Conservation (phyloP, 2,888 invertebrate species). For the Phortica magna region DNA sequence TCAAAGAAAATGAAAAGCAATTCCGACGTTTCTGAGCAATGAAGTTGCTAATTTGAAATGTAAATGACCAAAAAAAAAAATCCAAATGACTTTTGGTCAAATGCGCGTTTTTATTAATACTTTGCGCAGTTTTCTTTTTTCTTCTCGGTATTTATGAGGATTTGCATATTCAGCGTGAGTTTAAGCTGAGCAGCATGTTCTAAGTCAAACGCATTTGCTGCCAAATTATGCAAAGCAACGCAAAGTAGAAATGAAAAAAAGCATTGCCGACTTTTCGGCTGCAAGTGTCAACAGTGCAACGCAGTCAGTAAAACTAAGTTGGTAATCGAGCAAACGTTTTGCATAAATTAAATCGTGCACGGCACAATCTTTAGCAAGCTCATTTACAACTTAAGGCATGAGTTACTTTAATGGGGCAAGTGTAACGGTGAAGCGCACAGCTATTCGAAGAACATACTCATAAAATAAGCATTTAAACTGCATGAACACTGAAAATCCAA, state of each 20-base stretch:
- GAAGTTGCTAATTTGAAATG: constrained; percentile 72
- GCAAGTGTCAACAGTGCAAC: background rate
- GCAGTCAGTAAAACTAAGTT: background rate
- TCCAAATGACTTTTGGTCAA: constrained; percentile 42
- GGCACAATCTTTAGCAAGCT: constrained; percentile 59
- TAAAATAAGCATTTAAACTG: constrained; percentile 70
- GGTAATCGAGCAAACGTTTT: constrained; percentile 7
- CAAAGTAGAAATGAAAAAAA: background rate
- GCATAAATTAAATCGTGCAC: constrained; percentile 38
- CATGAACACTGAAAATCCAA: constrained; percentile 61
- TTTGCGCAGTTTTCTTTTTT: constrained; percentile 58
- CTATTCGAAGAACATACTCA: constrained; percentile 56
- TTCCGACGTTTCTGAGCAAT: constrained; percentile 65
- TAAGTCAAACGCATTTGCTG: constrained; percentile 38
- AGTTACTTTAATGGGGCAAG: background rate
- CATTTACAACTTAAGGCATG: constrained; percentile 61
- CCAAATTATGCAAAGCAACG: constrained; percentile 65
- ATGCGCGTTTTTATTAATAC: constrained; percentile 61
- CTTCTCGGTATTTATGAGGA: constrained; percentile 32
- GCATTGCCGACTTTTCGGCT: background rate
- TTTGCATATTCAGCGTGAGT: constrained; percentile 50
- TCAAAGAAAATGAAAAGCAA: constrained; percentile 70
- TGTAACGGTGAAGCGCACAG: background rate
- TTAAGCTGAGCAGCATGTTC: background rate
- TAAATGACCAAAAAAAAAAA: constrained; percentile 60